These are phyloP conservation scores for Trochalopteron elliotii DNA, from an alignment of 2,113 vertebrate species.

Conservation along the genomic window DNA sequence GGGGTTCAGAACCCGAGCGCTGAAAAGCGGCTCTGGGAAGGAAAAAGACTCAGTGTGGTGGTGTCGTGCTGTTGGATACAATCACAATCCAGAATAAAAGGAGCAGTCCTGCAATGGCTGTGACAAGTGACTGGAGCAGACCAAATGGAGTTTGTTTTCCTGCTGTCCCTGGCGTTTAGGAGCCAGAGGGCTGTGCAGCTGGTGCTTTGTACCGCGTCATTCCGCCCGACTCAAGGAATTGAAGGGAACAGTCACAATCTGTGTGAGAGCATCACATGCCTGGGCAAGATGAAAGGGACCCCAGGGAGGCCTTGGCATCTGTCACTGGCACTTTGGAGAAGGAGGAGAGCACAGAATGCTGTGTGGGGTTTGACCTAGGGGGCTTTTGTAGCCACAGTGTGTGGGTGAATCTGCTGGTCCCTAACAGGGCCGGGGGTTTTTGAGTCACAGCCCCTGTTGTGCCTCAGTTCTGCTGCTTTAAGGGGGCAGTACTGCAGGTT, in stretches of 20 bases:
- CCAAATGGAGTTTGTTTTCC: not conserved
- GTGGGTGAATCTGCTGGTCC: not conserved
- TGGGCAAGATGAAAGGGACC: not conserved
- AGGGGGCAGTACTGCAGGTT: not conserved
- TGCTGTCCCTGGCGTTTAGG: not conserved
- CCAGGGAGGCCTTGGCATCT: conserved; percentile 1
- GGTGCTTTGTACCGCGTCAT: not conserved
- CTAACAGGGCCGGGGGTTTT: rapidly evolving
- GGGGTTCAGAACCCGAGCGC: rapidly evolving
- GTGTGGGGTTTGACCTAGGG: not conserved
- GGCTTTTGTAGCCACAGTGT: rapidly evolving
- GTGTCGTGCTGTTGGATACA: rapidly evolving
- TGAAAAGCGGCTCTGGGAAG: not conserved
- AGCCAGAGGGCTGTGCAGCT: not conserved
- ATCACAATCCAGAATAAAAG: not conserved
- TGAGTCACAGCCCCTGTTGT: not conserved
- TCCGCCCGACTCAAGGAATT: not conserved
- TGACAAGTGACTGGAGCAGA: not conserved
- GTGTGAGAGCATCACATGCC: not conserved
- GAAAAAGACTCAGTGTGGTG: not conserved
- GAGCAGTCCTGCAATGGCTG: not conserved
- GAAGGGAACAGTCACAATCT: not conserved
- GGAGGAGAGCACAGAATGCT: not conserved
- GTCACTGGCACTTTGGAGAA: not conserved
- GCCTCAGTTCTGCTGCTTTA: not conserved